Conservation (phyloP, 2,888 invertebrate genomes). For the Nomada fabriciana region DNA sequence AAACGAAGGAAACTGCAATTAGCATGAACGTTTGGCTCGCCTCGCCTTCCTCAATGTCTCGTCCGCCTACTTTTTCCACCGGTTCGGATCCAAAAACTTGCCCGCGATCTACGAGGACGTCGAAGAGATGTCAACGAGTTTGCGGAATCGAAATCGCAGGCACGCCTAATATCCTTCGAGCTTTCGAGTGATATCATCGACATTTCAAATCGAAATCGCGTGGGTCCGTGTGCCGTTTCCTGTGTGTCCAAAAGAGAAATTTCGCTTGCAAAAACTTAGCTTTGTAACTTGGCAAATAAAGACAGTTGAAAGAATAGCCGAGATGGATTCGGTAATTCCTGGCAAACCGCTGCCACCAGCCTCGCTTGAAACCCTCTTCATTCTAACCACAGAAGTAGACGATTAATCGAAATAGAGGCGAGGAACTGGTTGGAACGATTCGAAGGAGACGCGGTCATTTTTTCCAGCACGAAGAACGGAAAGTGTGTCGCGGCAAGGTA, state of each 20-base stretch:
- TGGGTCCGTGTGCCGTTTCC: conserved; percentile 34
- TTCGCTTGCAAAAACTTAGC: background rate
- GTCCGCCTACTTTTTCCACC: conserved; percentile 76
- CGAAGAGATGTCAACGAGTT: conserved; percentile 61
- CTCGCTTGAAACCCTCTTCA: background rate
- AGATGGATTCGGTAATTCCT: background rate
- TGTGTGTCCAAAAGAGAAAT: conserved; percentile 27
- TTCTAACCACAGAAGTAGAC: no score
- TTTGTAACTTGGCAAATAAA: background rate
- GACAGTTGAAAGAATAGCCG: background rate
- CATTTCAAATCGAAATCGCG: conserved; percentile 49
- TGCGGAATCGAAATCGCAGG: conserved; percentile 41
- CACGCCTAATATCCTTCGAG: conserved; percentile 17
- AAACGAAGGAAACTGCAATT: conserved; percentile 65
- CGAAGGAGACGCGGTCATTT: background rate
- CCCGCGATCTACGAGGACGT: conserved; percentile 30
- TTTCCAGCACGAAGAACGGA: background rate
- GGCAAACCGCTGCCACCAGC: background rate
- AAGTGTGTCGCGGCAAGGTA: conserved; percentile 12
- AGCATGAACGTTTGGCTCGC: conserved; percentile 70
- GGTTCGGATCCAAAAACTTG: conserved; percentile 32
- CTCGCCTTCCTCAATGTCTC: conserved; percentile 71
- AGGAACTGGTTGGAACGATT: background rate
- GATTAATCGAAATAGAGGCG: background rate
- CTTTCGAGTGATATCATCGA: conserved; percentile 63